Percentiles rank a stretch among this genome's conserved stretches.
Evolutionary conservation across 2,888 invertebrate species (phyloP).

Genomic region (Macropis europaea): DNA sequence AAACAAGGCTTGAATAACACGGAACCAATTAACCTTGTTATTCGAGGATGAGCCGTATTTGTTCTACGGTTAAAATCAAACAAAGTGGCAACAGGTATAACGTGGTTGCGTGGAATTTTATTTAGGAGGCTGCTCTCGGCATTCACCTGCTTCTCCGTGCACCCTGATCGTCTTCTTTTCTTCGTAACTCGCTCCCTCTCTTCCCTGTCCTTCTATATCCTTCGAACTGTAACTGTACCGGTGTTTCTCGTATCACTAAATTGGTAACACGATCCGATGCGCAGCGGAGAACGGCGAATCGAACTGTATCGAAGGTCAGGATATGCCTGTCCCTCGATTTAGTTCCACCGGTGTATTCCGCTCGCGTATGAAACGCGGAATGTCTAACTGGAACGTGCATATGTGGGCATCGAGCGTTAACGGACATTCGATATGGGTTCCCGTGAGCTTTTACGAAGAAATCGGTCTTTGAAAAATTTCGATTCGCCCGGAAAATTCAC

Average conservation of each 20-base stretch:
- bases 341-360: conserved; percentile 31
- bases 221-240: conserved; percentile 64
- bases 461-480: neutral
- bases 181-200: neutral
- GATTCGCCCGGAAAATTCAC: neutral
- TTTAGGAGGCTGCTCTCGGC: too few species aligned
- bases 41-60: too few species aligned
- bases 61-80: too few species aligned
- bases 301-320: conserved; percentile 67
- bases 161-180: conserved; percentile 14
- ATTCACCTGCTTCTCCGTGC: conserved; percentile 11
- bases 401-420: neutral
- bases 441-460: neutral
- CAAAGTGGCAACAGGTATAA: too few species aligned
- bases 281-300: conserved; percentile 53
- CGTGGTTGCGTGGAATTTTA: too few species aligned
- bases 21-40: too few species aligned
- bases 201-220: conserved; percentile 21
- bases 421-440: neutral
- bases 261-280: conserved; percentile 62
- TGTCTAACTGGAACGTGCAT: neutral
- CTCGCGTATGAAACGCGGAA: conserved; percentile 34
- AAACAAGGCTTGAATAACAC: too few species aligned
- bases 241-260: conserved; percentile 68
- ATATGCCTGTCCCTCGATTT: conserved; percentile 39